Evolutionary conservation across 2,888 invertebrate species (phyloP).

Genomic region (Orchestes rusci): DNA sequence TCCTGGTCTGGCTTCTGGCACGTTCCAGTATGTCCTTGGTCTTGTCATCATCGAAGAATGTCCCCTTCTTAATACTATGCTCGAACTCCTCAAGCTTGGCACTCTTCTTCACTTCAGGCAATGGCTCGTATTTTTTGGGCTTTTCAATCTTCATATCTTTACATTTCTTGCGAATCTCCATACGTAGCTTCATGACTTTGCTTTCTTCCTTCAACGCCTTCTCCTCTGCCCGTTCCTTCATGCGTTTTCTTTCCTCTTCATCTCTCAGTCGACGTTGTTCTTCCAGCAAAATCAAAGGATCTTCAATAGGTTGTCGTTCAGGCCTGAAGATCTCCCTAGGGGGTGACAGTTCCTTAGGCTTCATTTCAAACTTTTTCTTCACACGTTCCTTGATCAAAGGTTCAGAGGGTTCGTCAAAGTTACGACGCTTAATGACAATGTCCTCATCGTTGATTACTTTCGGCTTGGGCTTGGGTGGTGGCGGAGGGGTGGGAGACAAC

Average conservation of each 20-base stretch:
- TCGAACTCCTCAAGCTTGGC: conserved; percentile 39
- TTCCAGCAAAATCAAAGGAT: conserved; percentile 35
- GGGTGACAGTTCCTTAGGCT: conserved; percentile 27
- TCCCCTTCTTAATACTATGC: conserved; percentile 39
- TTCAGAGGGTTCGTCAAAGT: conserved; percentile 34
- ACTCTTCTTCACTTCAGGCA: conserved; percentile 40
- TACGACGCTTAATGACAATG: conserved; percentile 37
- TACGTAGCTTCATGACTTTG: conserved; percentile 37
- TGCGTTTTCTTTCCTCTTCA: conserved; percentile 39
- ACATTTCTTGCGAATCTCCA: conserved; percentile 39
- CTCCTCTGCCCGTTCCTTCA: conserved; percentile 36
- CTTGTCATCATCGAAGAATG: conserved; percentile 41
- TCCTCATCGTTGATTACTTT: conserved; percentile 33
- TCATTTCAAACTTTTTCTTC: conserved; percentile 31
- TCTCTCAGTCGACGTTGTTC: conserved; percentile 35
- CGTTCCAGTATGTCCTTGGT: conserved; percentile 40
- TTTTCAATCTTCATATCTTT: conserved; percentile 38
- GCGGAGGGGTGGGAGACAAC: conserved; percentile 28
- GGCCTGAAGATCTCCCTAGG: conserved; percentile 31
- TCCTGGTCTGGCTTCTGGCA: conserved; percentile 36
- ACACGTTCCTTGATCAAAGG: conserved; percentile 36
- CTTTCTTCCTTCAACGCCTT: conserved; percentile 38
- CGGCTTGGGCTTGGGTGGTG: conserved; percentile 31
- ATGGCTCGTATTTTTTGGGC: conserved; percentile 37
- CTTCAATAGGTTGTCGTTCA: conserved; percentile 34